Evolutionary conservation across 2,113 vertebrate species (phyloP), one percentile per base, ranked within the genome.

Genomic region (Sceloporus tristichus): DNA sequence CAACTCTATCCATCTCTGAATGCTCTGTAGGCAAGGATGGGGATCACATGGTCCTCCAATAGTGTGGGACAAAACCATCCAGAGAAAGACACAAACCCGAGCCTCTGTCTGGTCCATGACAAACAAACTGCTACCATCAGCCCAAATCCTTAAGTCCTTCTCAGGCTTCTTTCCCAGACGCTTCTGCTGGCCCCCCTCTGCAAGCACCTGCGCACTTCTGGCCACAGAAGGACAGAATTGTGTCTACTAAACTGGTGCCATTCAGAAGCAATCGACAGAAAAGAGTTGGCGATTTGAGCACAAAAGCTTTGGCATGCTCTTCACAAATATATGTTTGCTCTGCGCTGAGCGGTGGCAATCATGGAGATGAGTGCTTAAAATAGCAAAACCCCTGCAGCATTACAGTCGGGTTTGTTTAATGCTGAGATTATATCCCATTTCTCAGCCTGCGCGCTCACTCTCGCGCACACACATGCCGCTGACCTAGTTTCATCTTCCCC

Each of bases 401-500:
- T 23, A 1, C 42, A 91, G 92, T 42, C 68, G 5, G 90, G 92
- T 75, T 86, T 86, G 84, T 90, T 84, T 90, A 90, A 89, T 34
- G 91, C 91, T 2, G 92, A 10, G 89, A 91, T 79, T 54, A 65
- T 1, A 88, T 88, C 85, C 87, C 0, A 53, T 85, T 89, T 59
- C 90, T 62, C 92, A 89, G 85, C 85, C 90, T 56, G 86, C 16
- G 90, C 93, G 42, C 53, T 34, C 21, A 10, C 80, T 3, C 40
- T 77, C 42, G 4, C 19, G n/a, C 70, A 16, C 68, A 62, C 25
- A 66, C 10, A 11, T 38, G 14, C 66, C 0, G 16, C 76, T 95
- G 94, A 95, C 96, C 97, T 95, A 95, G 83, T 95, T 96, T 95
- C 89, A 0, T 27, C 88, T 87, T 18, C 27, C 21, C 79, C 84